phyloP scores from a whole-genome alignment of 2,113 vertebrate genomes.

The Turnix velox region DNA sequence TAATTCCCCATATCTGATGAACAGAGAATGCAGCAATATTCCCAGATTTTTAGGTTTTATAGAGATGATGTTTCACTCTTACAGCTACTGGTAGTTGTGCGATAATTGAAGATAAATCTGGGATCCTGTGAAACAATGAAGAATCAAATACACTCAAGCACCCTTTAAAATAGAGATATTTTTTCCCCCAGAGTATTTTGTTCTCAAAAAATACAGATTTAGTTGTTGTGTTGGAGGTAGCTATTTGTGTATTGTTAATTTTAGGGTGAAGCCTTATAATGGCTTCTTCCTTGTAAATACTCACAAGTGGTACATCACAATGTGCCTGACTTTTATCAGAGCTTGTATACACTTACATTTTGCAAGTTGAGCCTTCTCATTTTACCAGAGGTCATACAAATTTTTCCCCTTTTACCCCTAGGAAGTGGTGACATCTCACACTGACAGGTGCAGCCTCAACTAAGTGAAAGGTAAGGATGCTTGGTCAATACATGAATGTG shows the following conservation, averaged over 20 bases:
- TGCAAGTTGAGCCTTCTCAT: background rate
- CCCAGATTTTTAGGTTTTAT: constrained; percentile 8
- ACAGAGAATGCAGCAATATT: background rate
- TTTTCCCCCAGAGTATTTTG: background rate
- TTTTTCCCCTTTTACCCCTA: background rate
- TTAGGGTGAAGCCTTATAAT: background rate
- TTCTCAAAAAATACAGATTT: background rate
- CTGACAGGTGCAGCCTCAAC: background rate
- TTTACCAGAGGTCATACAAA: background rate
- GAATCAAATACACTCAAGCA: background rate
- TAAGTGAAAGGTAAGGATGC: background rate
- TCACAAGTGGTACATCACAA: background rate
- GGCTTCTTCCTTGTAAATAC: background rate
- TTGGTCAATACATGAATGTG: background rate
- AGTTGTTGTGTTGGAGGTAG: background rate
- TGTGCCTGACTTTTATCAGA: background rate
- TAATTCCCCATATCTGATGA: background rate
- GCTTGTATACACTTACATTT: background rate
- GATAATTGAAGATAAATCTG: constrained; percentile 51
- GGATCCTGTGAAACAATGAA: background rate
- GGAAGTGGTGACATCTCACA: background rate
- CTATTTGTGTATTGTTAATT: background rate
- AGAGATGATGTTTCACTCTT: constrained; percentile 7
- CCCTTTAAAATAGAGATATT: background rate
- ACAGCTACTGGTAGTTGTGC: background rate